These are phyloP conservation scores for Empidonax traillii DNA, from an alignment of 2,113 vertebrate genomes.

Conservation along the genomic window DNA sequence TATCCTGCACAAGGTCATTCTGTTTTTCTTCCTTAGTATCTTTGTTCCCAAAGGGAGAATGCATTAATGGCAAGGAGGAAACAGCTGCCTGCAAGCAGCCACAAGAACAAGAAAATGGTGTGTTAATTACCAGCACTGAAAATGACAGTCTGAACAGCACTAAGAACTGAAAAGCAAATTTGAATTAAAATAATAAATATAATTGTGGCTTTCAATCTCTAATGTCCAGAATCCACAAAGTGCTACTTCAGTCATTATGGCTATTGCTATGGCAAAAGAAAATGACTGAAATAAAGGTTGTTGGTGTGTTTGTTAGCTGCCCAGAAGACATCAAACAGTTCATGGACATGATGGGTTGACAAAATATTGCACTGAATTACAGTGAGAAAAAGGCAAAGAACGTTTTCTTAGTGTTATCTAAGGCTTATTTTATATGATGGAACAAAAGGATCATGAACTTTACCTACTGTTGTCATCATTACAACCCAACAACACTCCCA, in stretches of 20 bases:
- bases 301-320: neutral
- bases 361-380: neutral
- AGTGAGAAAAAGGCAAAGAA: neutral
- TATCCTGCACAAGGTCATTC: slow-evolving; percentile 45
- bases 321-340: neutral
- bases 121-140: neutral
- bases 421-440: neutral
- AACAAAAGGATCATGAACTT: neutral
- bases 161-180: neutral
- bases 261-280: neutral
- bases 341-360: neutral
- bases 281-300: neutral
- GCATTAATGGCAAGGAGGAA: slow-evolving; percentile 5
- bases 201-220: neutral
- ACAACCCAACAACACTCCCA: neutral
- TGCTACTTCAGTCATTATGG: neutral
- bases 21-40: neutral
- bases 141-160: neutral
- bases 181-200: neutral
- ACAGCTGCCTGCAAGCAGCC: neutral
- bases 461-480: neutral
- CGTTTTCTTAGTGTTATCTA: neutral
- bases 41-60: slow-evolving; percentile 27
- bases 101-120: neutral
- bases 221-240: neutral